Conservation (phyloP, 2,888 invertebrate genomes). For the Bedellia somnulentella region DNA sequence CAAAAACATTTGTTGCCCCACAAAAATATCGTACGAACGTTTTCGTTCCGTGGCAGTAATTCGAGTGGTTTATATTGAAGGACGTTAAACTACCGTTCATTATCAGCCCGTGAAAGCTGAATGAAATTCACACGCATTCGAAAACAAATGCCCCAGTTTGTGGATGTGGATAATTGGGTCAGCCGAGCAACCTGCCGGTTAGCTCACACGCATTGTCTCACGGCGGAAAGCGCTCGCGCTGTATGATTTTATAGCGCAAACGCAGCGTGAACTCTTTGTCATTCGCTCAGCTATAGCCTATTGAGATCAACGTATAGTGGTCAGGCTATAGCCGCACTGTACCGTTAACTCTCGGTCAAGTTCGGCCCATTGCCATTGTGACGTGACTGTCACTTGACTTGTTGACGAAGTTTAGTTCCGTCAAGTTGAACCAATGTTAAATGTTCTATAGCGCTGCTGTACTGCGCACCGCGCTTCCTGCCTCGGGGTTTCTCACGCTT, state of each 20-base stretch:
- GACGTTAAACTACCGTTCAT: neutral
- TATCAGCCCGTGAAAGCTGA: constrained; percentile 24
- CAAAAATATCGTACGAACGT: no score
- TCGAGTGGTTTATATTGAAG: no score
- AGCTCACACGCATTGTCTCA: constrained; percentile 51
- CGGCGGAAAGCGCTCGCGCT: constrained; percentile 17
- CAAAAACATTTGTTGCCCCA: no score
- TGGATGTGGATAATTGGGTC: constrained; percentile 45
- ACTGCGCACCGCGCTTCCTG: no score
- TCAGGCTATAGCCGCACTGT: constrained; percentile 13
- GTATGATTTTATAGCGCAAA: neutral
- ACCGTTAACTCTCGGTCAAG: constrained; percentile 54
- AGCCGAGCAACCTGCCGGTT: constrained; percentile 52
- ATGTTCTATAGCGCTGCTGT: no score
- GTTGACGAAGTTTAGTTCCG: neutral
- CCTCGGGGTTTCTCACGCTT: no score
- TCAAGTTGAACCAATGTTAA: neutral
- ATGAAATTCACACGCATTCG: constrained; percentile 41
- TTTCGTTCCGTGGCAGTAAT: no score
- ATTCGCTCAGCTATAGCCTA: neutral
- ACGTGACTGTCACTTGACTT: constrained; percentile 16
- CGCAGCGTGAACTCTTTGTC: no score
- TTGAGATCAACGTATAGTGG: neutral
- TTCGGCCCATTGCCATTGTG: constrained; percentile 47
- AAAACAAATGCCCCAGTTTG: constrained; percentile 40